Conservation (phyloP, 2,113 vertebrate species). For the Struthio camelus region DNA sequence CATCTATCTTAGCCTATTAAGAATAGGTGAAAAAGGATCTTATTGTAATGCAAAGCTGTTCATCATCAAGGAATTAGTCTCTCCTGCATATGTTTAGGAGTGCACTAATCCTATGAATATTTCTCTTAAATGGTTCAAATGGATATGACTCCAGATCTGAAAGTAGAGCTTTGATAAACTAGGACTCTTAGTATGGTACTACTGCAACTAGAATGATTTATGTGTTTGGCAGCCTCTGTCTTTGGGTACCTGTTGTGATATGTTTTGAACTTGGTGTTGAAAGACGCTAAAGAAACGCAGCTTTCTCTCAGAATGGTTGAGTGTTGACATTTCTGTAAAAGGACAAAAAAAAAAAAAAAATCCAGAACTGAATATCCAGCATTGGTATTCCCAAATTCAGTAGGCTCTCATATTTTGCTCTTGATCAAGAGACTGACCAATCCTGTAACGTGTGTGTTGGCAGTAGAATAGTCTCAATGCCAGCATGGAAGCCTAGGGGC, state of each 20-base stretch:
- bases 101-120: background rate
- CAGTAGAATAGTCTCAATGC: too few species aligned
- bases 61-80: background rate
- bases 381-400: background rate
- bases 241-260: background rate
- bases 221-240: background rate
- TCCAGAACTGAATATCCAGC: background rate
- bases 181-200: background rate
- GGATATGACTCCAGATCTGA: background rate
- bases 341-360: background rate
- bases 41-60: background rate
- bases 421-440: background rate
- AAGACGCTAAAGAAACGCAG: background rate
- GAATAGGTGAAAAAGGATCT: background rate
- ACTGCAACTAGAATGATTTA: background rate
- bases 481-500: too few species aligned
- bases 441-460: background rate
- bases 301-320: background rate
- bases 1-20: background rate
- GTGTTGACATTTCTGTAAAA: background rate
- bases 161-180: background rate
- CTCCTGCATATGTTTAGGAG: background rate
- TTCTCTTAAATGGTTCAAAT: background rate
- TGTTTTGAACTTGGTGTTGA: background rate
- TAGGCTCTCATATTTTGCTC: background rate